Evolutionary conservation across 2,797 vertebrate species (phyloP).

Genomic region (Urosaurus nigricauda): DNA sequence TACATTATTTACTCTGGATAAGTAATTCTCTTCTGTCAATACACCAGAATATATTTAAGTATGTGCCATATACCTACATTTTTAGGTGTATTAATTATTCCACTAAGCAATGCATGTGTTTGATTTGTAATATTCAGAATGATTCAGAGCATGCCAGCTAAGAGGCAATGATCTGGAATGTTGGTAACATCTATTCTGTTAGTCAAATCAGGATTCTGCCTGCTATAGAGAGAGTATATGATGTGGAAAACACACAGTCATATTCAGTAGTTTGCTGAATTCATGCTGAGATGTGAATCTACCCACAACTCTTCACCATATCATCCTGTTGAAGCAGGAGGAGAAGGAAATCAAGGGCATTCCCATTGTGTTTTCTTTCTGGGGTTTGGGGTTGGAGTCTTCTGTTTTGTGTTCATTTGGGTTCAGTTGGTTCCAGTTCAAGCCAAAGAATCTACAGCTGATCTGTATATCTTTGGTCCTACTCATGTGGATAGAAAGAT

Average conservation of each 20-base stretch:
- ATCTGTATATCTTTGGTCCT: background rate
- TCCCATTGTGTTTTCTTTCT: background rate
- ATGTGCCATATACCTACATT: constrained; percentile 26
- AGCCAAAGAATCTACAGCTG: background rate
- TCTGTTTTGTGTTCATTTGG: background rate
- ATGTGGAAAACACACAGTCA: background rate
- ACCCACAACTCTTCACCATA: background rate
- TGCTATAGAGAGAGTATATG: background rate
- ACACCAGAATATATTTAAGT: constrained; percentile 43
- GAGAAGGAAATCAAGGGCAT: background rate
- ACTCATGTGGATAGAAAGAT: background rate
- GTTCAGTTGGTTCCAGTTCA: background rate
- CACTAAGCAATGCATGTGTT: constrained; percentile 29
- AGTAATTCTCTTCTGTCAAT: constrained; percentile 65
- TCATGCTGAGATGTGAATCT: background rate
- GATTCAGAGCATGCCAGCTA: constrained; percentile 36
- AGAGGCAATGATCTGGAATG: constrained; percentile 20
- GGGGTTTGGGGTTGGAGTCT: background rate
- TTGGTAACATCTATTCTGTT: constrained; percentile 27
- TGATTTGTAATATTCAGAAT: constrained; percentile 48
- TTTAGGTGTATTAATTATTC: constrained; percentile 39
- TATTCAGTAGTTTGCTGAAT: background rate
- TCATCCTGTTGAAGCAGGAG: background rate
- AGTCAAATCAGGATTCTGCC: constrained; percentile 33
- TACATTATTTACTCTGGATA: constrained; percentile 62